Evolutionary conservation across 2,888 invertebrate genomes (phyloP), one percentile per base, ranked within the genome.

Genomic region (Lasioglossum figueresi): DNA sequence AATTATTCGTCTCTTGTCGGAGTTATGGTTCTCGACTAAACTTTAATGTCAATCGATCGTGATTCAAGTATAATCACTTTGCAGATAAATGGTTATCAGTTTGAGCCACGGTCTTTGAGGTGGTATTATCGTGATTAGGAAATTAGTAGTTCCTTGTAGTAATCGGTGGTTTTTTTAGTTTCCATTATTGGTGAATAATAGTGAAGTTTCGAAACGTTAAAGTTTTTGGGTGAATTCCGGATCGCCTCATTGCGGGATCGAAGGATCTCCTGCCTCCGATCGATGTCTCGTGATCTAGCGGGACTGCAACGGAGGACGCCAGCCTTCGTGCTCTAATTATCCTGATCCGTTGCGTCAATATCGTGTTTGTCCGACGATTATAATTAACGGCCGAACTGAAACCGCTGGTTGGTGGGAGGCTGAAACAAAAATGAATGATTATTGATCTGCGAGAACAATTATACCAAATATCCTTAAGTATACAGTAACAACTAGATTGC

Each of bases 271-370:
- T 82, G 12, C 23, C 48, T 19, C 43, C 43, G 59, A 59, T 72
- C 59, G 23, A 19, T 2, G 31, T 34, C 19, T 19, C 31, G 66
- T 23, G 34, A 66, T 66, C 34, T 8, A 3, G 0, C 3, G 34
- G 14, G n/a, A 31, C 5, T n/a, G 16, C 10, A 19, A 79, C 31
- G 45, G 31, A 83, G 77, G 70, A 74, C 81, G 37, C 23, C 72
- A 86, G 68, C 8, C 83, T 71, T 59, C 34, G 31, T 80, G 76
- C 37, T 82, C 80, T 77, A 79, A 19, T 87, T 84, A 70, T 73
- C 12, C 0, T 19, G 0, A 37, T 12, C 5, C 3, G 70, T 72
- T 27, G 73, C 16, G 16, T 43, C 37, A 34, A 23, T 27, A 59
- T 34, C 6, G 59, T 45, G 34, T 34, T 79, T 43, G 34, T 19